A percentile compares a stretch with the other conserved stretches of the same genome.
These are phyloP conservation scores for Hiodon alosoides DNA, from an alignment of 2,113 vertebrate genomes.

Conservation along the genomic window DNA sequence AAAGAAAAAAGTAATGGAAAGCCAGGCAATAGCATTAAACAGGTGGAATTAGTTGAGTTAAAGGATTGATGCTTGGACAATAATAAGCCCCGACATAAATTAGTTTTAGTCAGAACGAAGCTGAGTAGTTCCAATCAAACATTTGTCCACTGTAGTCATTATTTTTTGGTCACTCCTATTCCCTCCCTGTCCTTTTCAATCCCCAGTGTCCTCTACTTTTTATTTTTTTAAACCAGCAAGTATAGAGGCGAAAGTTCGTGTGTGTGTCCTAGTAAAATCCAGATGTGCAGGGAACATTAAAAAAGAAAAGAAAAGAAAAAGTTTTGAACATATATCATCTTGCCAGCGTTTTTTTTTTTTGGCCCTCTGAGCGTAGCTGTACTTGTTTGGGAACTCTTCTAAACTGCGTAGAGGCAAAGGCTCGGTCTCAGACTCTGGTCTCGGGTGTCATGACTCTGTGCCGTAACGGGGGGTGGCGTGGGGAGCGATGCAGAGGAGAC, in stretches of 20 bases:
- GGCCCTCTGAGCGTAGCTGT: neutral
- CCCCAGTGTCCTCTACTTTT: neutral
- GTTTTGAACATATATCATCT: neutral
- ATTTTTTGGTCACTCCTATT: neutral
- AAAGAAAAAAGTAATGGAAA: neutral
- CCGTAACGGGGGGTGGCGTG: neutral
- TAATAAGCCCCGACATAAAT: neutral
- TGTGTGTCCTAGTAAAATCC: conserved; percentile 13
- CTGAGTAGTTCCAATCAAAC: neutral
- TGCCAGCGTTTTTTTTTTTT: neutral
- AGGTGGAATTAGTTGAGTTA: neutral
- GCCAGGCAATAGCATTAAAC: neutral
- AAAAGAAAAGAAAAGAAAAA: neutral
- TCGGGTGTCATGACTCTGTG: neutral
- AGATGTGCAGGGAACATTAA: conserved; percentile 16
- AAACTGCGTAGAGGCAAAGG: neutral
- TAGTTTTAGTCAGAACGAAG: neutral
- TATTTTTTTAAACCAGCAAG: neutral
- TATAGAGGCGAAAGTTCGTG: neutral
- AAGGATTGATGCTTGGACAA: neutral
- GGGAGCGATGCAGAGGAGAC: neutral
- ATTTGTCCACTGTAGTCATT: neutral
- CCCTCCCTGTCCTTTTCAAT: neutral
- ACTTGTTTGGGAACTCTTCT: too few relatives aligned
- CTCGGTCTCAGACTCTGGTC: neutral